A percentile compares a stretch with the other conserved stretches of the same genome.
phyloP scores from a whole-genome alignment of 2,888 invertebrate species.

The Druceiella hillmani region DNA sequence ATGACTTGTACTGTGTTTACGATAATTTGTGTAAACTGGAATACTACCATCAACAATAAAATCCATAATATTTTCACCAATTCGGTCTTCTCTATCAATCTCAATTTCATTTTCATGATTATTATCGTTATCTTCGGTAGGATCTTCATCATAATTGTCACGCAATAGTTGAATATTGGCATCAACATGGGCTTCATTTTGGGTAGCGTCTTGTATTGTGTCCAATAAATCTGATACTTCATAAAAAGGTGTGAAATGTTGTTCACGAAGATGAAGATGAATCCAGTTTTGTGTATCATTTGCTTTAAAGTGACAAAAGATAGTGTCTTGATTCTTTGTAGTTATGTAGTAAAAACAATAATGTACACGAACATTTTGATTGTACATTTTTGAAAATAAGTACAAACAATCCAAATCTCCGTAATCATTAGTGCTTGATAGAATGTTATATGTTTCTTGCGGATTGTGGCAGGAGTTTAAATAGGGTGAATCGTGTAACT shows the following conservation, averaged over 20 bases:
- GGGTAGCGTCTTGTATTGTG: conserved; percentile 24
- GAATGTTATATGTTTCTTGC: conserved; percentile 29
- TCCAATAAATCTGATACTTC: conserved; percentile 26
- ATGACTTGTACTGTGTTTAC: conserved; percentile 23
- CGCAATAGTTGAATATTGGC: conserved; percentile 24
- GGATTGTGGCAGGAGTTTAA: conserved; percentile 31
- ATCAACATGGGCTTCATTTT: conserved; percentile 25
- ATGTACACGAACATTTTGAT: conserved; percentile 31
- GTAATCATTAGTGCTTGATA: conserved; percentile 27
- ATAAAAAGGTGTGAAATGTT: conserved; percentile 18
- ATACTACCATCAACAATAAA: conserved; percentile 26
- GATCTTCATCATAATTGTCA: conserved; percentile 24
- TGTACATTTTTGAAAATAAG: conserved; percentile 29
- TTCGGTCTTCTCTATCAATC: conserved; percentile 22
- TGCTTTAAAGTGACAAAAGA: conserved; percentile 30
- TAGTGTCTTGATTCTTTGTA: conserved; percentile 27
- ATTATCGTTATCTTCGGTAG: conserved; percentile 25
- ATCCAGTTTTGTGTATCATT: conserved; percentile 30
- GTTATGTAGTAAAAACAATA: conserved; percentile 26
- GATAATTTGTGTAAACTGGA: conserved; percentile 26
- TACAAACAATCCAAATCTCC: conserved; percentile 31
- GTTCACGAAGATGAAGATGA: conserved; percentile 28
- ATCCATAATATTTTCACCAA: conserved; percentile 24
- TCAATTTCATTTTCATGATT: conserved; percentile 25
- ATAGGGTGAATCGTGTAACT: conserved; percentile 30